A percentile compares a stretch with the other conserved stretches of the same genome.
These are phyloP conservation scores for Ibidorhyncha struthersii DNA, from an alignment of 2,113 vertebrate species.

Conservation along the genomic window DNA sequence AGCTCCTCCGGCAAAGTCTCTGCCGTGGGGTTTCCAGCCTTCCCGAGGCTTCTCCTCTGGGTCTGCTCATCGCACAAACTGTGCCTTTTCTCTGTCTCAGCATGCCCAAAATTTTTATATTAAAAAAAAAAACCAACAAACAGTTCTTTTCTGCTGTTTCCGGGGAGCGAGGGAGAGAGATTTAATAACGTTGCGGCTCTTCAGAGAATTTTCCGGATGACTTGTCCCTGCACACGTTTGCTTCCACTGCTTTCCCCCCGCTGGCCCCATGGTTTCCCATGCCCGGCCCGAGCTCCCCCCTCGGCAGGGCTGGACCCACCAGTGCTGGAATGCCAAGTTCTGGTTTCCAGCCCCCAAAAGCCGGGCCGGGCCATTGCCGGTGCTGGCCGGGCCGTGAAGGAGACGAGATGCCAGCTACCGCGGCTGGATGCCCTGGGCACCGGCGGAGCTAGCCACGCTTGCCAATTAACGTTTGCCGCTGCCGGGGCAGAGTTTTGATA, in stretches of 20 bases:
- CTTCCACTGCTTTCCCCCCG: too few species aligned
- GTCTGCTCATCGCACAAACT: background rate
- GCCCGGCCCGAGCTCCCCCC: background rate
- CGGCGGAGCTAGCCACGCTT: fast-evolving
- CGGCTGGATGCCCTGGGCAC: fast-evolving
- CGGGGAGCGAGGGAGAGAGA: too few species aligned
- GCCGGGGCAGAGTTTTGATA: background rate
- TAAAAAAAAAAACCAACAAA: background rate
- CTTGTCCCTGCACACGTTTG: fast-evolving
- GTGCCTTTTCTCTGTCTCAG: background rate
- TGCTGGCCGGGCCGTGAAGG: background rate
- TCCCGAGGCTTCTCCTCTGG: background rate
- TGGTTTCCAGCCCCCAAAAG: background rate
- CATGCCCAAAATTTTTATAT: background rate
- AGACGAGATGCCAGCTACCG: fast-evolving
- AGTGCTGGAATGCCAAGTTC: fast-evolving
- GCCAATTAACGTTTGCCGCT: background rate
- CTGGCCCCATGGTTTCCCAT: too few species aligned
- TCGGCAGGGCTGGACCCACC: background rate
- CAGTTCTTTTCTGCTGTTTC: background rate
- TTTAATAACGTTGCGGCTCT: background rate
- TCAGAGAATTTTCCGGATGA: background rate
- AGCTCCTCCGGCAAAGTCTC: too few species aligned
- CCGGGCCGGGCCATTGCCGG: too few species aligned
- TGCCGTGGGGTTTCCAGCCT: background rate